These are phyloP conservation scores for Macrophya annulata DNA, from an alignment of 2,888 invertebrate species.

Conservation along the genomic window DNA sequence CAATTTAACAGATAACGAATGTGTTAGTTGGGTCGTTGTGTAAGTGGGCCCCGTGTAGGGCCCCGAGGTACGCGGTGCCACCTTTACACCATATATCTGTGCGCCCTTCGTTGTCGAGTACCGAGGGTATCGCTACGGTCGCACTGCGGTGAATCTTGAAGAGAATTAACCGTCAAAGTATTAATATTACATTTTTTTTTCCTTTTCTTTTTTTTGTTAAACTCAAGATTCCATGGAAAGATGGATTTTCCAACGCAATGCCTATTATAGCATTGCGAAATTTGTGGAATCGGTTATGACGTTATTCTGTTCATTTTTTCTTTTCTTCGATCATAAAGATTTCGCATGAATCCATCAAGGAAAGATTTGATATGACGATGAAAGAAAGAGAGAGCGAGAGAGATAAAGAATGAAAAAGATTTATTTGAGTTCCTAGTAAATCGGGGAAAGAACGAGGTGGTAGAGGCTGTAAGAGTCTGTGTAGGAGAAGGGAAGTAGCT, in stretches of 20 bases:
- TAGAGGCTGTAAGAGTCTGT: background rate
- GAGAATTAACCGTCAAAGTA: background rate
- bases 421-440: constrained; percentile 19
- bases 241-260: background rate
- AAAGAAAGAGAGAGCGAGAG: background rate
- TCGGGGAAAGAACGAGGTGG: constrained; percentile 19
- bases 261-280: background rate
- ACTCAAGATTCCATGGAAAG: background rate
- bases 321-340: background rate
- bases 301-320: too few relatives aligned
- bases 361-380: background rate
- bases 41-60: constrained; percentile 23
- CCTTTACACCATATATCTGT: constrained; percentile 7
- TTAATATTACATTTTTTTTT: background rate
- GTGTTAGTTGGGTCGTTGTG: constrained; percentile 27
- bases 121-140: constrained; percentile 12
- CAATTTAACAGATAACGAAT: constrained; percentile 54
- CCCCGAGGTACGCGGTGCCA: background rate
- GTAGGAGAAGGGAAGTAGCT: constrained; percentile 11
- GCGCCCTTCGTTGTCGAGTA: constrained; percentile 11
- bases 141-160: background rate
- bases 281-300: too few relatives aligned
- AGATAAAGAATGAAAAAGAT: background rate
- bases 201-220: background rate
- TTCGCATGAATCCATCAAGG: background rate